Evolutionary conservation across 1,140 invertebrate species (phyloP).

Genomic region (Drosophila sproati): DNA sequence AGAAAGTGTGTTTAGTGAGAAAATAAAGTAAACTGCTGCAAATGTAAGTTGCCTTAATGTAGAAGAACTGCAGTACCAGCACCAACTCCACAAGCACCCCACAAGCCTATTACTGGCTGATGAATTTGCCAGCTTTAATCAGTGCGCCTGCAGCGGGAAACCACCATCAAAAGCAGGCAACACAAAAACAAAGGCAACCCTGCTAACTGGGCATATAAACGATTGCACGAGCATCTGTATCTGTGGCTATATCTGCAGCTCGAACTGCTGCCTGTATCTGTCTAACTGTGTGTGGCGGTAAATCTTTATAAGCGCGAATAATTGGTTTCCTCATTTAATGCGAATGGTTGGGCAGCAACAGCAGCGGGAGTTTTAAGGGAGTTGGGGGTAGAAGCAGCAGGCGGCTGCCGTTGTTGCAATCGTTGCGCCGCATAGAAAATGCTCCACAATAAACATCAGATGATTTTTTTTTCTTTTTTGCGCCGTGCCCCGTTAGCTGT

Average conservation of each 20-base stretch:
- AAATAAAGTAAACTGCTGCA: background rate
- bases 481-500: slow-evolving; percentile 37
- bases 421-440: slow-evolving; percentile 71
- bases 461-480: slow-evolving; percentile 36
- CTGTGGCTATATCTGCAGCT: slow-evolving; percentile 56
- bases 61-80: background rate
- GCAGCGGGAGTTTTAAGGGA: slow-evolving; percentile 14
- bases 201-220: slow-evolving; percentile 48
- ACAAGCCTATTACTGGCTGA: slow-evolving; percentile 6
- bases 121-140: slow-evolving; percentile 68
- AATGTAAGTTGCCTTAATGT: background rate
- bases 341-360: slow-evolving; percentile 65
- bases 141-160: slow-evolving; percentile 49
- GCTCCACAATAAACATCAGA: slow-evolving; percentile 76
- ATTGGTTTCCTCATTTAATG: slow-evolving; percentile 85
- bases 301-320: slow-evolving; percentile 84
- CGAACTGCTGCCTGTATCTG: slow-evolving; percentile 30
- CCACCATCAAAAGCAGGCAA: slow-evolving; percentile 51
- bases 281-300: slow-evolving; percentile 72
- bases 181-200: slow-evolving; percentile 48
- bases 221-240: slow-evolving; percentile 39
- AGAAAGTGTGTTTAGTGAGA: slow-evolving; percentile 9
- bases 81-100: background rate
- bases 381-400: slow-evolving; percentile 3
- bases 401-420: slow-evolving; percentile 30